Conservation (phyloP, 2,888 invertebrate species). For the Tipula helvola region DNA sequence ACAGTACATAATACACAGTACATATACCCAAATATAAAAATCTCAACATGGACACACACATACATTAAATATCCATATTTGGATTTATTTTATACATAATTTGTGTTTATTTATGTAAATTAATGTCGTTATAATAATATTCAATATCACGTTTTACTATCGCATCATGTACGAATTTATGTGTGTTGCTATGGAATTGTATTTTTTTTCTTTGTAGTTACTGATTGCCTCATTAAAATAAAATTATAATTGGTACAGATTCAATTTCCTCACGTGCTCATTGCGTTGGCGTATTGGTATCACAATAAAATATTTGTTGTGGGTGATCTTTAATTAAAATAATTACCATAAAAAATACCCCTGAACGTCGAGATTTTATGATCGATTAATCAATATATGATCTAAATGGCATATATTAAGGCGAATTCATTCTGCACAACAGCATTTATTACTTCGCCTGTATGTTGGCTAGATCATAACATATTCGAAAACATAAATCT, state of each 20-base stretch:
- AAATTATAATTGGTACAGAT: background rate
- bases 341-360: no score
- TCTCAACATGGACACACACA: background rate
- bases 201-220: background rate
- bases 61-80: background rate
- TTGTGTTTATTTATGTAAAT: background rate
- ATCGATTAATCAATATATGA: no score
- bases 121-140: background rate
- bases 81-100: background rate
- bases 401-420: no score
- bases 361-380: no score
- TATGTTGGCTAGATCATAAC: no score
- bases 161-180: background rate
- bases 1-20: background rate
- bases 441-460: no score
- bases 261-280: background rate
- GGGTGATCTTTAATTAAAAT: no score
- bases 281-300: background rate
- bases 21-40: no score
- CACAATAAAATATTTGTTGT: no score
- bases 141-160: background rate
- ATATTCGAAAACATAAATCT: no score
- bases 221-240: background rate
- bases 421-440: no score
- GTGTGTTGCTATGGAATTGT: background rate